Base-by-base conservation (phyloP, 2,113 vertebrate species). In the Pyrgilauda ruficollis region DNA sequence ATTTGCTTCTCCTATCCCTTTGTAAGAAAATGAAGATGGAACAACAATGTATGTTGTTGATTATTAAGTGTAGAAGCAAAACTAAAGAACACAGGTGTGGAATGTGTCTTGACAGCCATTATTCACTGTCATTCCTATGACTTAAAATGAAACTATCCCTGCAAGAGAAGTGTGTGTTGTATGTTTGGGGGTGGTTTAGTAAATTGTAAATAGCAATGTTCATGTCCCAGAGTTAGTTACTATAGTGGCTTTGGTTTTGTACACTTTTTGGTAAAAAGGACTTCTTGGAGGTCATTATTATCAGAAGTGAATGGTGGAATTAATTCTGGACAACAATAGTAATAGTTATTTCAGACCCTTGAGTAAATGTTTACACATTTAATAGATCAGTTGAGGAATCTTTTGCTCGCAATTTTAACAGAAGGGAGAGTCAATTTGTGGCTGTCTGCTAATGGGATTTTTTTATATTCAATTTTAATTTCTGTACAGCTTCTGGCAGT, bases 401-500 rank as follows among this genome's bases (percentile, higher is more conserved):
- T 68, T 84, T 50, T 83, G 39, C 67, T 96, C 24, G 11, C 5
- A 67, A 0, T 77, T 84, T 3, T 7, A 90, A 74, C 33, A 70
- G 59, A 72, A 72, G 13, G 21, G 18, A 59, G 26, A 74, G 35
- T 39, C 9, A 55, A 8, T 22, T 89, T 80, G 77, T 88, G 28
- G 4, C 56, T 73, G 15, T 55, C 61, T 94, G 23, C 44, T 96
- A 49, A 94, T 77, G n/a, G 16, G 5, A 3, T 83, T 59, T 69
- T 69, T 78, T 39, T 53, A 17, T 46, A 62, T 86, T 72, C 7
- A 23, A 37, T 95, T 87, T 88, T 70, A 49, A 91, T 90, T 84
- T 72, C 22, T 0, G 4, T 50, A 18, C 91, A 99, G 99, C 98
- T 99, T 95, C 98, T 99, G 79, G 99, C 99, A 35, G 99, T 99